Evolutionary conservation across 2,797 vertebrate species (phyloP).

Genomic region (Lacerta bilineata): DNA sequence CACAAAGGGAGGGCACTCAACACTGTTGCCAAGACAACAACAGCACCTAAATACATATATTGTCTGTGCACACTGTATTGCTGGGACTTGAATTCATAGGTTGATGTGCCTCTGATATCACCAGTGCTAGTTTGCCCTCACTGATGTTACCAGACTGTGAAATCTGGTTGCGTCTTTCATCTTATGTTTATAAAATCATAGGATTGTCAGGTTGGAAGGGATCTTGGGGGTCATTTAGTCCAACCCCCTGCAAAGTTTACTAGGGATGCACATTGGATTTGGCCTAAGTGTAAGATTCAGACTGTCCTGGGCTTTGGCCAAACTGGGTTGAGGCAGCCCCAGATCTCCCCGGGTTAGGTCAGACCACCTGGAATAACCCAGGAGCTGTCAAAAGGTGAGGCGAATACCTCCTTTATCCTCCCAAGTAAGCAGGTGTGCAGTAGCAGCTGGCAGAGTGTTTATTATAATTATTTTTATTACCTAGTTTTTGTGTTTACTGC

Average conservation of each 20-base stretch:
- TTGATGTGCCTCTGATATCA: neutral
- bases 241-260: too few relatives aligned
- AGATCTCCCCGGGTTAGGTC: too few relatives aligned
- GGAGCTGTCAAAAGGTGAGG: too few relatives aligned
- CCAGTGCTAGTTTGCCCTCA: neutral
- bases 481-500: too few relatives aligned
- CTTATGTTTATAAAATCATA: neutral
- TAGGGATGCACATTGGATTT: neutral
- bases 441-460: too few relatives aligned
- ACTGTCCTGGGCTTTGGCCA: neutral
- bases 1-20: neutral
- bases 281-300: neutral
- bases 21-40: neutral
- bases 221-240: too few relatives aligned
- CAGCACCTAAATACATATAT: too few relatives aligned
- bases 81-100: neutral
- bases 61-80: neutral
- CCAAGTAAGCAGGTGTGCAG: too few relatives aligned
- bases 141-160: neutral
- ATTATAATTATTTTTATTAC: too few relatives aligned
- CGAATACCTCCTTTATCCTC: too few relatives aligned
- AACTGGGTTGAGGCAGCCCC: neutral
- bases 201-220: too few relatives aligned
- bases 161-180: neutral
- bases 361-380: too few relatives aligned